Conservation (phyloP, 37 sponge, comb jelly and placozoan genomes). For the Amphimedon queenslandica region DNA sequence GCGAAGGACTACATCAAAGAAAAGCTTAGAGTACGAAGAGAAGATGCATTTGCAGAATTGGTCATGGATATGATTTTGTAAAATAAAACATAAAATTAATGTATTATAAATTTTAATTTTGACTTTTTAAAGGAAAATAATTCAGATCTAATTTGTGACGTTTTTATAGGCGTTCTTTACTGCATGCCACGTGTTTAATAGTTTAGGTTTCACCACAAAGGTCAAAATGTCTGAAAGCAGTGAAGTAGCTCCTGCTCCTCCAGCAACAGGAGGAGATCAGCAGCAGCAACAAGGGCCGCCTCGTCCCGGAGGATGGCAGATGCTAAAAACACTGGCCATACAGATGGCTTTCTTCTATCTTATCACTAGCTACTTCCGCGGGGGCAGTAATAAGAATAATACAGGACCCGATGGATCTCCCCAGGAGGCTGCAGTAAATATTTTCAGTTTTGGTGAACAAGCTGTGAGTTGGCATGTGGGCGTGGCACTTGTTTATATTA, state of each 20-base stretch:
- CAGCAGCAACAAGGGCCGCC: conserved; percentile 26
- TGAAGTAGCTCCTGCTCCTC: not conserved
- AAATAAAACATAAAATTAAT: too few relatives aligned
- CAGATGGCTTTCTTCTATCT: conserved; percentile 73
- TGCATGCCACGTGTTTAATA: too few relatives aligned
- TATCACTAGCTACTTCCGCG: conserved; percentile 70
- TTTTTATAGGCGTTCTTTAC: too few relatives aligned
- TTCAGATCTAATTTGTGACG: too few relatives aligned
- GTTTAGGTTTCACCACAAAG: too few relatives aligned
- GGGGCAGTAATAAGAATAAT: not conserved
- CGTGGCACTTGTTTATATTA: not conserved
- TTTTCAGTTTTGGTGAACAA: conserved; percentile 45
- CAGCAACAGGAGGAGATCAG: conserved; percentile 6
- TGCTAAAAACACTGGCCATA: conserved; percentile 36
- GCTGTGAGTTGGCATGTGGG: conserved; percentile 27
- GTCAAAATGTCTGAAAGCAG: not conserved
- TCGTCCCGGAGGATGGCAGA: conserved; percentile 33
- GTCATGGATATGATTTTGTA: too few relatives aligned
- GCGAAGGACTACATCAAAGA: not conserved
- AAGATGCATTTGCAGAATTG: too few relatives aligned
- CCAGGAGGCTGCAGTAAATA: conserved; percentile 35
- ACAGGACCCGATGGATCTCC: conserved; percentile 36
- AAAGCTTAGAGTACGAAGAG: too few relatives aligned
- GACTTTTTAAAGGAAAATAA: too few relatives aligned
- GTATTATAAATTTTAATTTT: too few relatives aligned